Evolutionary conservation across 1,140 invertebrate genomes (phyloP).

Genomic region (Potamilus streckersoni): DNA sequence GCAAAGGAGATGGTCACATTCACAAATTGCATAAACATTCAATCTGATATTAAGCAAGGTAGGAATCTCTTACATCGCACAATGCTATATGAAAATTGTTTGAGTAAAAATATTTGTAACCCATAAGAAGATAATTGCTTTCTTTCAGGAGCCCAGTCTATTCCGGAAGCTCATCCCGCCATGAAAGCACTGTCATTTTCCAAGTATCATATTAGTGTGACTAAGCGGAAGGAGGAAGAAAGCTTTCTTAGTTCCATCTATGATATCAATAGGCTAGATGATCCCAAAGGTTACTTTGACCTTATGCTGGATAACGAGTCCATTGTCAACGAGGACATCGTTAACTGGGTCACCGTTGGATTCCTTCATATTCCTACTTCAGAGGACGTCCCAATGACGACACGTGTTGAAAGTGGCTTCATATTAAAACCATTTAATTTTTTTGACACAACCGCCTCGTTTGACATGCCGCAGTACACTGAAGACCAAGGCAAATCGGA

Average conservation of each 20-base stretch:
- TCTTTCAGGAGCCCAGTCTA: too few relatives aligned
- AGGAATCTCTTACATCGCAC: too few relatives aligned
- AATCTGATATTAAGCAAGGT: too few relatives aligned
- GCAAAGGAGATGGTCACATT: too few relatives aligned
- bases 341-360: constrained; percentile 25
- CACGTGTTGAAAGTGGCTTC: constrained; percentile 16
- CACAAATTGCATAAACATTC: too few relatives aligned
- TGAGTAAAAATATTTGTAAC: too few relatives aligned
- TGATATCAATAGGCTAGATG: constrained; percentile 27
- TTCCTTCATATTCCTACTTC: constrained; percentile 27
- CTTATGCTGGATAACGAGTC: constrained; percentile 17
- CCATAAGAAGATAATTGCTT: too few relatives aligned
- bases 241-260: constrained; percentile 24
- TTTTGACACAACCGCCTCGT: constrained; percentile 26
- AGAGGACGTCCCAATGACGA: constrained; percentile 34
- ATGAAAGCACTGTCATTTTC: constrained; percentile 7
- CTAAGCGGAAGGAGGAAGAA: constrained; percentile 24
- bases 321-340: constrained; percentile 24
- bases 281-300: neutral
- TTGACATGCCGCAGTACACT: constrained; percentile 16
- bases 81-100: too few relatives aligned
- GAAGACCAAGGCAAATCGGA: too few relatives aligned
- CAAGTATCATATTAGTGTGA: constrained; percentile 11
- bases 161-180: constrained; percentile 6
- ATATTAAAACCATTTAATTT: constrained; percentile 32